A percentile compares a stretch with the other conserved stretches of the same genome.
phyloP scores from a whole-genome alignment of 2,888 invertebrate genomes.

The Acronicta leporina region DNA sequence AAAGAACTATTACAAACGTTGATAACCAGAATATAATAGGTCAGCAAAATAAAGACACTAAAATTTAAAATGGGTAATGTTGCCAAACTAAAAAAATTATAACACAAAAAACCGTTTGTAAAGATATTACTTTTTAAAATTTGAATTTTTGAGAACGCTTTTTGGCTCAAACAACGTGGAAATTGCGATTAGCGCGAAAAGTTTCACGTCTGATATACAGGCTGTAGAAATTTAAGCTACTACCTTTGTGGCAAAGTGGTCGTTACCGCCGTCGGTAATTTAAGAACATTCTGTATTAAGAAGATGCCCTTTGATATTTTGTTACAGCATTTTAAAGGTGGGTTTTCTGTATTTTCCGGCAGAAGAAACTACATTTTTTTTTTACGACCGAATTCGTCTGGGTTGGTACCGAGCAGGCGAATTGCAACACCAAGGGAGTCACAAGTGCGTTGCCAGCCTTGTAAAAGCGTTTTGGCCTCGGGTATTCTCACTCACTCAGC shows the following conservation, averaged over 20 bases:
- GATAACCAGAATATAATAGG: neutral
- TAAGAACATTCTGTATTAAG: slow-evolving; percentile 58
- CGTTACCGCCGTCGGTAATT: slow-evolving; percentile 68
- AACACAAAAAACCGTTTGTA: neutral
- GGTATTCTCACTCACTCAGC: no score
- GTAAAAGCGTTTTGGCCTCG: no score
- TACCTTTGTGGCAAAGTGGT: slow-evolving; percentile 68
- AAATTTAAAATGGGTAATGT: slow-evolving; percentile 1
- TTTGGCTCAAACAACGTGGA: slow-evolving; percentile 44
- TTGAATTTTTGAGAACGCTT: slow-evolving; percentile 24
- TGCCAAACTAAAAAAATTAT: neutral
- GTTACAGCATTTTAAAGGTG: slow-evolving; percentile 10
- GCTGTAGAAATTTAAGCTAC: slow-evolving; percentile 59
- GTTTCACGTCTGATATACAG: slow-evolving; percentile 35
- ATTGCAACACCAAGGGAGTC: no score
- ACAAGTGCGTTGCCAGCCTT: no score
- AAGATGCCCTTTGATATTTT: slow-evolving; percentile 41
- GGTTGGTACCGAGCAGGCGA: no score
- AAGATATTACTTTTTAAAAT: slow-evolving; percentile 32
- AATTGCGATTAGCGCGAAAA: slow-evolving; percentile 48
- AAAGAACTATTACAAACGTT: no score
- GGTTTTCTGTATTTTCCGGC: neutral
- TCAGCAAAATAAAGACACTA: neutral
- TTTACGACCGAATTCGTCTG: no score
- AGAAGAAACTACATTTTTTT: no score